A percentile compares a stretch with the other conserved stretches of the same genome.
phyloP scores from a whole-genome alignment of 2,797 vertebrate species.

The Fringilla coelebs region DNA sequence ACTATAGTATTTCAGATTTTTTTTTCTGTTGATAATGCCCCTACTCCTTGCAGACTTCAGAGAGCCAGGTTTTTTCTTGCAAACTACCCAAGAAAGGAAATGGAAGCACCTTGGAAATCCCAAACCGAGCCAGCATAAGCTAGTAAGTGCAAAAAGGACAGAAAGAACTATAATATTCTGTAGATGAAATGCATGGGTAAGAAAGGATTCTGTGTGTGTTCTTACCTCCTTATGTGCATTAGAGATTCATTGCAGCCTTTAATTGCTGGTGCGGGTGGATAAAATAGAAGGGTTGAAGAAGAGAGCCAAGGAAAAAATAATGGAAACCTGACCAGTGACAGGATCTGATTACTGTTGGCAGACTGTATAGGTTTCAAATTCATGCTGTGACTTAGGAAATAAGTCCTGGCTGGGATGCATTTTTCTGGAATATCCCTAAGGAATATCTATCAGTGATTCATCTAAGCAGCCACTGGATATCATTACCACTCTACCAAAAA shows the following conservation, averaged over 20 bases:
- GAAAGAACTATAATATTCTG: background rate
- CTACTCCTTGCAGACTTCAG: background rate
- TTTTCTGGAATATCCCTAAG: conserved; percentile 59
- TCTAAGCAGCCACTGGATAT: conserved; percentile 62
- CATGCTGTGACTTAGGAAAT: conserved; percentile 48
- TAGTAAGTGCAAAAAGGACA: background rate
- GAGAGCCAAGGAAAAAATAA: conserved; percentile 36
- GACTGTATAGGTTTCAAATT: conserved; percentile 32
- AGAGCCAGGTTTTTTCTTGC: background rate
- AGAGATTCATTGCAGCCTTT: conserved; percentile 14
- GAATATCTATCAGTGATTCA: conserved; percentile 63
- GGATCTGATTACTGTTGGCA: background rate
- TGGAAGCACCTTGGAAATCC: background rate
- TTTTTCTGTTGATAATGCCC: background rate
- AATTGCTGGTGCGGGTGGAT: background rate
- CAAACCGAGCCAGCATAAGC: background rate
- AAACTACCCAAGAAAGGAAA: background rate
- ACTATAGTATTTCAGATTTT: background rate
- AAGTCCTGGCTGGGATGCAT: conserved; percentile 33
- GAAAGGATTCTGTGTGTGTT: background rate
- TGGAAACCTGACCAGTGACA: conserved; percentile 17
- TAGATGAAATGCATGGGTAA: background rate
- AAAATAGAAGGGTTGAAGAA: conserved; percentile 2
- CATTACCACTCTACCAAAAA: conserved; percentile 48
- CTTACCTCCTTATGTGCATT: background rate